Percentiles rank a stretch among this genome's conserved stretches.
These are phyloP conservation scores for Athene cunicularia DNA, from an alignment of 2,113 vertebrate genomes.

Conservation along the genomic window DNA sequence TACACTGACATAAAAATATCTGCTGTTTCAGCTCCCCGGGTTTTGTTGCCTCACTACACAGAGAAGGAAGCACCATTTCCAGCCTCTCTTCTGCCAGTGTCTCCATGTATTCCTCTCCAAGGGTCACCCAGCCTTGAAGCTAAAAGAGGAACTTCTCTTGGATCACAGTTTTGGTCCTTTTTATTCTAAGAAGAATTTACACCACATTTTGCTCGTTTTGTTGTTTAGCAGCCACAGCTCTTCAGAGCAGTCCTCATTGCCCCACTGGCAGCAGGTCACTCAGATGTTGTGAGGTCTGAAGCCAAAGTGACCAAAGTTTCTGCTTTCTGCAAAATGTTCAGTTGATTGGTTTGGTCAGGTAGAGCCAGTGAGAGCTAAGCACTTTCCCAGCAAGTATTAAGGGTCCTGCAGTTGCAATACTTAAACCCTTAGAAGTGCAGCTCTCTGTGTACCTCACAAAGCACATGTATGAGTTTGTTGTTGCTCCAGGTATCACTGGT, in stretches of 20 bases:
- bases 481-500: not conserved
- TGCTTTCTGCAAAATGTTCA: not conserved
- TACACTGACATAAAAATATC: not conserved
- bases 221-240: not conserved
- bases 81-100: not conserved
- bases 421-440: not conserved
- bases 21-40: not conserved
- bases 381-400: not conserved
- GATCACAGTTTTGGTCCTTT: not conserved
- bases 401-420: not conserved
- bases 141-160: not conserved
- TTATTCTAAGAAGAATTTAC: not conserved
- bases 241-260: not conserved
- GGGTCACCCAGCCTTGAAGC: not conserved
- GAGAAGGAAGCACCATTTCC: not conserved
- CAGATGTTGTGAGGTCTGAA: not conserved
- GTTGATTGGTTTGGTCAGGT: not conserved
- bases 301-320: not conserved
- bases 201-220: not conserved
- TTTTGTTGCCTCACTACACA: not conserved
- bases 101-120: not conserved
- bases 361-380: not conserved
- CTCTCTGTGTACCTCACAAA: not conserved
- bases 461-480: rapidly evolving
- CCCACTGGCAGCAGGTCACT: not conserved